phyloP scores from a whole-genome alignment of 2,113 vertebrate species.

The Strix aluco region DNA sequence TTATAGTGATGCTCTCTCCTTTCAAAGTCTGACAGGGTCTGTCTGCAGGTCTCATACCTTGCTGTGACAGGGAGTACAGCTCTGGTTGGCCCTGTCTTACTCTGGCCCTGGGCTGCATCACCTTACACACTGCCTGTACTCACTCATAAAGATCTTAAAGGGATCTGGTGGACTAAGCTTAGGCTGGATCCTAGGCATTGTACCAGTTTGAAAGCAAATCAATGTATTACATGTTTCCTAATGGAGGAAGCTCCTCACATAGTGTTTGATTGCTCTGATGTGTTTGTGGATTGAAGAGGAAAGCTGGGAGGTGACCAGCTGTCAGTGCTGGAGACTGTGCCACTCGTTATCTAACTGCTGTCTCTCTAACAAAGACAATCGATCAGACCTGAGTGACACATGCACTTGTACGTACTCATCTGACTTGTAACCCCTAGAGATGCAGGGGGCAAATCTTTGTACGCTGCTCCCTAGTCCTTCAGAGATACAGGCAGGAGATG shows the following conservation, averaged over 20 bases:
- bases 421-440: not conserved
- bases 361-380: not conserved
- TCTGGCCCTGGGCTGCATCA: not conserved
- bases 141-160: not conserved
- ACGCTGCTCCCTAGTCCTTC: not conserved
- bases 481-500: not conserved
- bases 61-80: not conserved
- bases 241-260: not conserved
- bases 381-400: not conserved
- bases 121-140: not conserved
- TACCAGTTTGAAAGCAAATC: not conserved
- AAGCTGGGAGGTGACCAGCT: not conserved
- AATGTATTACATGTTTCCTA: not conserved
- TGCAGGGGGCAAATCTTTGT: not conserved
- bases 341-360: not conserved
- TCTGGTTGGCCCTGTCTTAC: not conserved
- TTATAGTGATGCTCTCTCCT: not conserved
- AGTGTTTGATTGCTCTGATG: not conserved
- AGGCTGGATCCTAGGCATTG: not conserved
- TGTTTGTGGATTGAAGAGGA: not conserved
- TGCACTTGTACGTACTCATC: not conserved
- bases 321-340: not conserved
- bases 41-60: not conserved
- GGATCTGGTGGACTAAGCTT: not conserved
- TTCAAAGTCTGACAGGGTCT: not conserved